Percentiles rank a stretch among this genome's conserved stretches.
phyloP scores from a whole-genome alignment of 2,113 vertebrate genomes.

The Eubucco bourcierii region DNA sequence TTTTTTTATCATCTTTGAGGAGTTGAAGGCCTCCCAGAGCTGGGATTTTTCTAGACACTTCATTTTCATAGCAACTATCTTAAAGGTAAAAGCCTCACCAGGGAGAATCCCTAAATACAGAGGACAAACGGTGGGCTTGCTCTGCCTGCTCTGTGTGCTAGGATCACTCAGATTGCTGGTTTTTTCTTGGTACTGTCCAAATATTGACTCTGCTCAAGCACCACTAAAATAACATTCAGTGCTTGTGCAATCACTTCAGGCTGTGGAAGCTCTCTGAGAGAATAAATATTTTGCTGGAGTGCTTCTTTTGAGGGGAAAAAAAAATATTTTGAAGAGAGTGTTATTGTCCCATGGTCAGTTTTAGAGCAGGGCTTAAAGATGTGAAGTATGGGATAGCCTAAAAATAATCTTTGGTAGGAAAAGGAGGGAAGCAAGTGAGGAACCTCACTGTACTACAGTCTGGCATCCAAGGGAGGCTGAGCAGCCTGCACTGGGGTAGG shows the following conservation, averaged over 20 bases:
- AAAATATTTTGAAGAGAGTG: rapidly evolving
- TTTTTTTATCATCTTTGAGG: background rate
- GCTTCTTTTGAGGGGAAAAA: background rate
- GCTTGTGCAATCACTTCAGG: constrained; percentile 12
- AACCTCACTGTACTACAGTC: rapidly evolving
- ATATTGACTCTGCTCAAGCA: constrained; percentile 22
- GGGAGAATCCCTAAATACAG: background rate
- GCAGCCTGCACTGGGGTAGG: background rate
- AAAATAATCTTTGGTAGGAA: background rate
- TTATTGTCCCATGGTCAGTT: background rate
- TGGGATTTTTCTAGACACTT: background rate
- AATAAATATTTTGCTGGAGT: background rate
- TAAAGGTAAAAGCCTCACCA: background rate
- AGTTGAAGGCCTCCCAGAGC: background rate
- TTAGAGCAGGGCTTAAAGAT: background rate
- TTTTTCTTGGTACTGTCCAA: background rate
- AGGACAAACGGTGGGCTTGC: background rate
- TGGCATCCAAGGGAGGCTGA: background rate
- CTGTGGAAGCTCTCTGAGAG: background rate
- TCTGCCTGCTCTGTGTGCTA: background rate
- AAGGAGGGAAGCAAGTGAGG: no score
- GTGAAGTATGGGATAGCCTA: background rate
- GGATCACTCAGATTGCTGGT: background rate
- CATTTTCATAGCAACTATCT: background rate
- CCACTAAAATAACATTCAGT: background rate